Conservation (phyloP, 2,888 invertebrate species). For the Drosophila limbata region DNA sequence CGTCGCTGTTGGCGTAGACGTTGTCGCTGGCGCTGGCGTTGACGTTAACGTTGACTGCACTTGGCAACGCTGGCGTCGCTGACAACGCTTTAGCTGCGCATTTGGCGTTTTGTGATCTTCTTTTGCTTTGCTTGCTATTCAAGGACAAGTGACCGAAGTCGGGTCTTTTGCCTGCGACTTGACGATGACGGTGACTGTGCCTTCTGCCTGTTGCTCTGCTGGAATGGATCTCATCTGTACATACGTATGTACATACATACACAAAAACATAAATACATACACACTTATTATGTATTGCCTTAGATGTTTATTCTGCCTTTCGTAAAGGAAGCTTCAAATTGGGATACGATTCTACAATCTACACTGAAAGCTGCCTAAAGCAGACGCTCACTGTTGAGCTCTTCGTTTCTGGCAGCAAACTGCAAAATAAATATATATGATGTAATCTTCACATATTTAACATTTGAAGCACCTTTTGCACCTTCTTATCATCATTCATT, state of each 20-base stretch:
- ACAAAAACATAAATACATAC: not conserved
- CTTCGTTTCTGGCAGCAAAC: not conserved
- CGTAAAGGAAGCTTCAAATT: slow-evolving; percentile 5
- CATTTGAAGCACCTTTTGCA: slow-evolving; percentile 31
- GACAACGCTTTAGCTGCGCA: slow-evolving; percentile 51
- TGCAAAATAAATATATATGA: slow-evolving; percentile 42
- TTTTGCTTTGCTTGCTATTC: slow-evolving; percentile 61
- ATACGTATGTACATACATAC: slow-evolving; percentile 1
- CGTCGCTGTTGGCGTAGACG: slow-evolving; percentile 4
- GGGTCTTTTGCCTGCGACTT: slow-evolving; percentile 24
- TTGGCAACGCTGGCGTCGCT: slow-evolving; percentile 28
- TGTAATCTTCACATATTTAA: slow-evolving; percentile 38
- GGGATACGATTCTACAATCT: not conserved
- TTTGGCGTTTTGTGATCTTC: slow-evolving; percentile 65
- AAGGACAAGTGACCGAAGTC: slow-evolving; percentile 75
- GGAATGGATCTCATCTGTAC: not conserved
- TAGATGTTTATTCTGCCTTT: not conserved
- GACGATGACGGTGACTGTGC: not conserved
- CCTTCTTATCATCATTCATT: slow-evolving; percentile 41
- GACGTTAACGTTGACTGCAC: slow-evolving; percentile 65
- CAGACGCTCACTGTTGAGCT: not conserved
- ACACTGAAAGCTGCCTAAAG: not conserved
- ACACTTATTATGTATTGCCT: slow-evolving; percentile 10
- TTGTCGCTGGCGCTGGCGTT: not conserved
- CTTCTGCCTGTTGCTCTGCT: slow-evolving; percentile 20